Base-by-base conservation (phyloP, 2,797 vertebrate genomes). In the Microctenopoma lineatum region DNA sequence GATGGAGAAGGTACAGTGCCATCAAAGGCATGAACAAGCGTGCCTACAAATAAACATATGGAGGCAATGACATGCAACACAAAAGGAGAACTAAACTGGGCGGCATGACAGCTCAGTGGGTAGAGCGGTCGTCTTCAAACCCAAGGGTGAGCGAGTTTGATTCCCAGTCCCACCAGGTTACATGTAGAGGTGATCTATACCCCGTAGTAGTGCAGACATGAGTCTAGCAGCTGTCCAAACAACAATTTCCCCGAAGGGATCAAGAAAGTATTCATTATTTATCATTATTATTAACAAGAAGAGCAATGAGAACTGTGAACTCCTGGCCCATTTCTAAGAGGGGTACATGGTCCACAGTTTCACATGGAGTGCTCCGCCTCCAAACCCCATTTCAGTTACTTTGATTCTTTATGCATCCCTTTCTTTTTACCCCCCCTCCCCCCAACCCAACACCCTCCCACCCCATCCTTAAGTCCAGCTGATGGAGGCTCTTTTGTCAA, bases 401-500 rank as follows among this genome's bases (percentile, higher is more conserved):
- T 93, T 93, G 90, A 93, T 93, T 93, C 94, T 94, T 95, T 95
- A 93, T 94, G 92, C 88, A 86, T 29, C 66, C 57, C 61, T 84
- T 91, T 87, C 75, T 75, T 53, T 58, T 29, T 55, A 36, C 29
- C 50, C 74, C 77, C 56, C 39, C 29, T 47, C 74, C 77, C 62
- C 45, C 13, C 56, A 53, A 59, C 39, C 21, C 58, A 69, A 70
- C 82, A 1, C 81, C 44, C 90, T 84, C 80, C 90, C 85, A 88
- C 92, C 91, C 90, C 87, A 79, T 93, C 90, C 90, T 92, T 89
- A 89, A 90, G 89, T 93, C 90, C 90, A 91, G 89, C 92, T 91
- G 90, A 92, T 91, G 91, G 89, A 87, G 84, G 79, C 78, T 90
- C 91, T 80, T 95, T 95, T 96, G 95, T 96, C 94, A 92, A 88